Percentiles rank a stretch among this genome's conserved stretches.
These are phyloP conservation scores for Dicyrtoma fusca DNA, from an alignment of 2,888 invertebrate species.

Conservation along the genomic window DNA sequence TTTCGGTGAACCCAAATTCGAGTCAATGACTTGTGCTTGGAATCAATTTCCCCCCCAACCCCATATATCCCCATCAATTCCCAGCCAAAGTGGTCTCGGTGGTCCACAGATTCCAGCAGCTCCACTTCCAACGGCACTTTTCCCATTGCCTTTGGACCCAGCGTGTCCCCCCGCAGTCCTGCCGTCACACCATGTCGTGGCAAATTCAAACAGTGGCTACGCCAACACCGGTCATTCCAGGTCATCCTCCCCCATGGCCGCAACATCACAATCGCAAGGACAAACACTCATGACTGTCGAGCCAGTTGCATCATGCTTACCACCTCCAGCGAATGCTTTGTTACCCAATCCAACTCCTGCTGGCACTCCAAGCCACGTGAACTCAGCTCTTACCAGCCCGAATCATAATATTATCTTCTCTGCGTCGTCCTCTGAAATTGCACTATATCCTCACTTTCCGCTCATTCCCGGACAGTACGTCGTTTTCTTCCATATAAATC, in stretches of 20 bases:
- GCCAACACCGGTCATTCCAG: constrained; percentile 52
- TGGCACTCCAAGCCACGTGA: constrained; percentile 16
- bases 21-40: constrained; percentile 30
- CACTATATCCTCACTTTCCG: constrained; percentile 50
- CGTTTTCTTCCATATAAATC: constrained; percentile 74
- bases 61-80: constrained; percentile 7
- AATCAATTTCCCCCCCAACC: constrained; percentile 31
- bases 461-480: constrained; percentile 64
- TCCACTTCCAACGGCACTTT: constrained; percentile 53
- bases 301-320: constrained; percentile 22
- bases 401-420: constrained; percentile 49
- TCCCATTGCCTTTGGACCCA: constrained; percentile 54
- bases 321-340: constrained; percentile 19
- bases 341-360: constrained; percentile 23
- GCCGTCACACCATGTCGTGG: constrained; percentile 44
- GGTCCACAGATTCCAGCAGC: constrained; percentile 20
- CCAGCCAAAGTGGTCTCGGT: background rate
- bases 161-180: constrained; percentile 53
- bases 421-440: constrained; percentile 52
- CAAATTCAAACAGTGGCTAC: constrained; percentile 49
- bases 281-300: constrained; percentile 34
- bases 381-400: constrained; percentile 8
- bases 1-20: constrained; percentile 34
- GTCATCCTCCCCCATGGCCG: constrained; percentile 51
- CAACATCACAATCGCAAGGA: constrained; percentile 24